These are phyloP conservation scores for Indri indri DNA, from an alignment of 2,113 vertebrate species.

Conservation along the genomic window DNA sequence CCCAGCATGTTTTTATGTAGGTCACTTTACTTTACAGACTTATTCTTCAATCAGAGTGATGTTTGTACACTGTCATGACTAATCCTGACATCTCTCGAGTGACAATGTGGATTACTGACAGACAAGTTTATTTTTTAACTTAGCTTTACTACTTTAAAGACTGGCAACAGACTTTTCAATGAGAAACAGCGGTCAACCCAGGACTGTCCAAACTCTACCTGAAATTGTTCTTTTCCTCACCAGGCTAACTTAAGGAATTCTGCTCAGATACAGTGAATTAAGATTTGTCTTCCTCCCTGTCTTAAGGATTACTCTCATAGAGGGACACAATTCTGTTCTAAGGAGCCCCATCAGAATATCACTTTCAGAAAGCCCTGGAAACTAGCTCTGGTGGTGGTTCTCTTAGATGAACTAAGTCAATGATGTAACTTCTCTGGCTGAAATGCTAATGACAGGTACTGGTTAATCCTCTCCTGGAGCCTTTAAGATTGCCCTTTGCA, in stretches of 20 bases:
- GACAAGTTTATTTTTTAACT: background rate
- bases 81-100: background rate
- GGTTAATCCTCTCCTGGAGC: background rate
- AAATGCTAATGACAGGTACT: background rate
- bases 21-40: background rate
- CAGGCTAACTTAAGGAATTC: background rate
- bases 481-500: background rate
- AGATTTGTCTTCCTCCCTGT: background rate
- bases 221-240: background rate
- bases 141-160: background rate
- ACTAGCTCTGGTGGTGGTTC: background rate
- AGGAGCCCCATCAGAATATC: background rate
- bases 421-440: background rate
- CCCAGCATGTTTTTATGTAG: background rate
- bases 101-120: background rate
- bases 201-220: background rate
- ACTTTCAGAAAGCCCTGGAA: constrained; percentile 13
- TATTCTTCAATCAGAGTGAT: background rate
- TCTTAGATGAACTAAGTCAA: background rate
- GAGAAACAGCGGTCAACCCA: background rate
- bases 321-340: background rate
- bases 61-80: background rate
- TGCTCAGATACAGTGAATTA: background rate
- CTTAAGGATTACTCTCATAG: background rate
- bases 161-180: background rate